A percentile compares a stretch with the other conserved stretches of the same genome.
Conservation (phyloP, 2,797 vertebrate species). For the Fringilla coelebs region DNA sequence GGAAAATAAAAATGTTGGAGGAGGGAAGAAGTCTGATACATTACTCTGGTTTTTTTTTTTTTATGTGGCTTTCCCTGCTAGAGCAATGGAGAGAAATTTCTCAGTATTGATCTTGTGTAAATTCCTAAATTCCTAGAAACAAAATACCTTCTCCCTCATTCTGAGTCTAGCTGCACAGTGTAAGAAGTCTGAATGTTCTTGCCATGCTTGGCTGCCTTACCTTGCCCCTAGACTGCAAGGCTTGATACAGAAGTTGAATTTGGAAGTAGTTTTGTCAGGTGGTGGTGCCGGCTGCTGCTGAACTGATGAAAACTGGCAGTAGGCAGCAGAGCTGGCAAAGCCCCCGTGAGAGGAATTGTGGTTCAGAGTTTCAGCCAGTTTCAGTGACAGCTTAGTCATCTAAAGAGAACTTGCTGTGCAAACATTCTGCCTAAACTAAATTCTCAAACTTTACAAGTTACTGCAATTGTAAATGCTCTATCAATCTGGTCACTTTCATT, state of each 20-base stretch:
- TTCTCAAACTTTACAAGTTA: not conserved
- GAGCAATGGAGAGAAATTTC: not conserved
- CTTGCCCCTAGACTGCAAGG: not conserved
- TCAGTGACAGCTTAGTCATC: not conserved
- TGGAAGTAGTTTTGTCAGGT: not conserved
- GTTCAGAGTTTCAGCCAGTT: not conserved
- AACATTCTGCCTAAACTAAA: not conserved
- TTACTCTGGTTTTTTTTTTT: not conserved
- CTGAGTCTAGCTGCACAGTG: not conserved
- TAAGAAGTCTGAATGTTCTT: not conserved
- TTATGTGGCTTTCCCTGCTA: not conserved
- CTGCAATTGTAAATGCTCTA: not conserved
- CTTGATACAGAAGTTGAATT: not conserved
- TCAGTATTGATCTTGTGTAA: not conserved
- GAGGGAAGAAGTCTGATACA: not conserved
- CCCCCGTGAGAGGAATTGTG: not conserved
- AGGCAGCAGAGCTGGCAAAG: not conserved
- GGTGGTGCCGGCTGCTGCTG: not conserved
- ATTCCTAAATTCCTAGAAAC: not conserved
- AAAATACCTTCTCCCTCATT: not conserved
- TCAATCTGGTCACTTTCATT: not conserved
- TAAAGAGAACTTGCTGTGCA: not conserved
- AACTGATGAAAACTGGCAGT: not conserved
- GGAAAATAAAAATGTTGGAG: not conserved
- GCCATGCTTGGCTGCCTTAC: not conserved